These are phyloP conservation scores for Phalloptychus januarius DNA, from an alignment of 2,797 vertebrate genomes.

Conservation along the genomic window DNA sequence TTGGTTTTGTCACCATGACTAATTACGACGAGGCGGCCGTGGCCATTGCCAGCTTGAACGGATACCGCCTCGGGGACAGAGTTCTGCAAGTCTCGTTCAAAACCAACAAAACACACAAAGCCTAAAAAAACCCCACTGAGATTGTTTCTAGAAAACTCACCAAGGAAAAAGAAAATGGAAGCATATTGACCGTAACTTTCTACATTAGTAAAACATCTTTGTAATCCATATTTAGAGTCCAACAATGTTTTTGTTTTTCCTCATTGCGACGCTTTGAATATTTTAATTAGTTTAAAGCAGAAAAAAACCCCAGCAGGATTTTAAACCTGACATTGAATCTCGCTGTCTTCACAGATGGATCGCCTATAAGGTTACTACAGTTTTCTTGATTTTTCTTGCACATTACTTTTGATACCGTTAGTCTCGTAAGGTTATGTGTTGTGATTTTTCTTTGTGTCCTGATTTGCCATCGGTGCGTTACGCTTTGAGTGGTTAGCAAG, in stretches of 20 bases:
- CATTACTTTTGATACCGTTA: constrained; percentile 87
- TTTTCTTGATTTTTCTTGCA: constrained; percentile 80
- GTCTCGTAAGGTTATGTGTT: constrained; percentile 87
- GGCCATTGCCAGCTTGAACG: constrained; percentile 98
- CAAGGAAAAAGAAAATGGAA: constrained; percentile 79
- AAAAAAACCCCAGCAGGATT: constrained; percentile 79
- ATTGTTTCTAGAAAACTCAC: constrained; percentile 90
- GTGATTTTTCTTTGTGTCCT: constrained; percentile 78
- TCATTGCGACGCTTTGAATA: constrained; percentile 86
- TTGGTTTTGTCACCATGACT: constrained; percentile 99
- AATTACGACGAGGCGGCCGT: constrained; percentile 99
- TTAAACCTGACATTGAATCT: constrained; percentile 87
- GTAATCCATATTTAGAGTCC: constrained; percentile 91
- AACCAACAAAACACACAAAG: constrained; percentile 99
- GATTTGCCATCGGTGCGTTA: constrained; percentile 84
- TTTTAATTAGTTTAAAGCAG: constrained; percentile 89
- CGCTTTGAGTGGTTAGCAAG: constrained; percentile 80
- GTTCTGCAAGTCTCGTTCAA: constrained; percentile 99
- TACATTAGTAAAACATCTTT: constrained; percentile 92
- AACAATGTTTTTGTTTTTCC: constrained; percentile 78
- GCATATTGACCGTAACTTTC: constrained; percentile 82
- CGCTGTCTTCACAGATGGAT: constrained; percentile 89
- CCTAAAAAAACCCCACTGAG: constrained; percentile 87
- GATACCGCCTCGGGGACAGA: constrained; percentile 97
- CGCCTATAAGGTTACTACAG: constrained; percentile 86